Evolutionary conservation across 2,797 vertebrate genomes (phyloP), one percentile per base, ranked within the genome.

Genomic region (Pseudotriccus pelzelni): DNA sequence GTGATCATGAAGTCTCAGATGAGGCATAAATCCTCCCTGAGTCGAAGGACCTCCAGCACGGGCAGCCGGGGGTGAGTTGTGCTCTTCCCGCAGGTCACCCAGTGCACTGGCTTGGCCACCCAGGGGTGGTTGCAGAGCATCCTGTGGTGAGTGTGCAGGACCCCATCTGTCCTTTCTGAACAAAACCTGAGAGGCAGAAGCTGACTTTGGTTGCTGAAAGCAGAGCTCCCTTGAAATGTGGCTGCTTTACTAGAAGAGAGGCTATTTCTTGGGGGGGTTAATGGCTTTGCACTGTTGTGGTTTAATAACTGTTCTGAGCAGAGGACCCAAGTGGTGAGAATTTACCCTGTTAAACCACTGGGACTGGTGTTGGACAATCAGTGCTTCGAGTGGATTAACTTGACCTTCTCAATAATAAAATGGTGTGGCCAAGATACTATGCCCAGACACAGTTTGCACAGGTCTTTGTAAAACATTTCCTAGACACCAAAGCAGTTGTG

Each of bases 1-100:
- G 99, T 98, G 56, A 99, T 99, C 97, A 99, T 99, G 99, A 99
- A 99, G 97, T 99, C 99, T 7, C 99, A 99, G 97, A 98, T 99
- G 98, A 99, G 99, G 96, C 99, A 99, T 96, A 99, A 99, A 96
- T 99, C 99, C 9, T 99, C 99, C 13, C 97, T 99, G 97, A 99
- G 99, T 86, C 97, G 99, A 82, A 98, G 99, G 85, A 99, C 99
- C 0, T 99, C 99, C 95, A 99, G 99, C 20, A 98, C 99, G 2
- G 99, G 99, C 92, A 99, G 99, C 79, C 98, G 99, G 44, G 99
- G 99, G 99, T 99, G 93, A 97, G 98, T 90, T 97, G 69, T 1
- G 1, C 52, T 66, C 53, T 14, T 68, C 56, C 41, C 14, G 21
- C 23, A 16, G 53, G n/a, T 21, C 84, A 14, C 46, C 9, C 0